Evolutionary conservation across 92 coral and sea anemone genomes (phyloP), one percentile per base, ranked within the genome.

Genomic region (Actinostola sp.): DNA sequence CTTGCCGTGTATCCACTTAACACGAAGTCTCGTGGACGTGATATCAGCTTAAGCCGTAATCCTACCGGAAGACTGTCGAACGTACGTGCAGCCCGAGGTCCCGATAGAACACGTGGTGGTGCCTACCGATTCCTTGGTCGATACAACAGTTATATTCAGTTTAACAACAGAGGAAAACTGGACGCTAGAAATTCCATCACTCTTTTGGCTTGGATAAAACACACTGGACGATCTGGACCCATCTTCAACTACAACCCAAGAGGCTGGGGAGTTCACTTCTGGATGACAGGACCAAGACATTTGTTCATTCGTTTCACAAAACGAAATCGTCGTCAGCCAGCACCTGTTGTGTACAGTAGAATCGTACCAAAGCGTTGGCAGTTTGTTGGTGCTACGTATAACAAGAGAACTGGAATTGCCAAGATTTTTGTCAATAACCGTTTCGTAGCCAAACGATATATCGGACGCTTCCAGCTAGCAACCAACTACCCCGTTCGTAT

Each of bases 241-340:
- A 87, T 87, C 55, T 73, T 87, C 45, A 82, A 72, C 85, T 86
- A 81, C 62, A 75, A 26, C 61, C 82, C 83, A n/a, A 76, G 54
- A 26, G 91, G 87, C 19, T 81, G 91, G 80, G 91, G 91, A 4
- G 91, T n/a, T n/a, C n/a, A n/a, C n/a, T n/a, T n/a, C n/a, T n/a
- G n/a, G n/a, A n/a, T n/a, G n/a, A n/a, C n/a, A n/a, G n/a, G n/a
- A n/a, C n/a, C n/a, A n/a, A n/a, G n/a, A n/a, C n/a, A n/a, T n/a
- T n/a, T n/a, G n/a, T 86, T 8, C 87, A 70, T 46, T 0, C 91
- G 91, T 15, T 86, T 74, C 46, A 69, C 69, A 28, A 82, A 79
- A 19, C 31, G 48, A 13, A 31, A 68, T 34, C 75, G 76, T 7
- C 57, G 48, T 17, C 27, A 17, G 6, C 21, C 57, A 5, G 27